Evolutionary conservation across 1,140 invertebrate species (phyloP), one percentile per base, ranked within the genome.

Genomic region (Oncopeltus fasciatus): DNA sequence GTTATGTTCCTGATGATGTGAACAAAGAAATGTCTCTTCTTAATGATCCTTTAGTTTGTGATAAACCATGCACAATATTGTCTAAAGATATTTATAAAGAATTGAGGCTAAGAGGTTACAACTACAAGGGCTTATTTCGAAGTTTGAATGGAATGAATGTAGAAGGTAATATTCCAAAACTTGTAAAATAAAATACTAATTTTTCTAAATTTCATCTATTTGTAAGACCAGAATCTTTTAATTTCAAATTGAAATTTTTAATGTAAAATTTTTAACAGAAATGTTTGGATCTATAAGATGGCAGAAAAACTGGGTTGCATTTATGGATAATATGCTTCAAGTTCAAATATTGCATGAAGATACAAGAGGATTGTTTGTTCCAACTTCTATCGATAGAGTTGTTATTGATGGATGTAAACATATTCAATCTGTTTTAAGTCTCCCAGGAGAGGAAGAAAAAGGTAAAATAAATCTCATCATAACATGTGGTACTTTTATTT

Each of bases 301-400:
- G 90, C 73, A 74, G 16, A 84, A 85, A 67, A 93, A 95, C 72
- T 97, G 90, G 90, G 83, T 93, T 0, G 81, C 90, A 0, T 96
- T 94, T 72, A 83, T 96, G 79, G 94, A 97, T 72, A 91, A 86
- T 18, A 87, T 96, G 83, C 73, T 96, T 18, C 94, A 97, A 72
- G 82, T 95, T 64, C 81, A 86, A 65, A 84, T 95, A 51, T 69
- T 95, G 0, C 79, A 80, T 27, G 74, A 80, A n/a, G 86, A 90
- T 66, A 83, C 84, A 0, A 74, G 87, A 63, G 78, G 81, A 20
- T 78, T 96, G 0, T 83, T 84, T 68, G 81, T 97, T 0, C 93
- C 93, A 1, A 95, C 89, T 0, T 82, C 84, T 65, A 89, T 97
- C 31, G 78, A 83, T 51, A 86, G 83, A 62, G 68, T 95, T 1